These are phyloP conservation scores for Crossaster papposus DNA, from an alignment of 53 echinoderm and acorn worm genomes.

Conservation along the genomic window DNA sequence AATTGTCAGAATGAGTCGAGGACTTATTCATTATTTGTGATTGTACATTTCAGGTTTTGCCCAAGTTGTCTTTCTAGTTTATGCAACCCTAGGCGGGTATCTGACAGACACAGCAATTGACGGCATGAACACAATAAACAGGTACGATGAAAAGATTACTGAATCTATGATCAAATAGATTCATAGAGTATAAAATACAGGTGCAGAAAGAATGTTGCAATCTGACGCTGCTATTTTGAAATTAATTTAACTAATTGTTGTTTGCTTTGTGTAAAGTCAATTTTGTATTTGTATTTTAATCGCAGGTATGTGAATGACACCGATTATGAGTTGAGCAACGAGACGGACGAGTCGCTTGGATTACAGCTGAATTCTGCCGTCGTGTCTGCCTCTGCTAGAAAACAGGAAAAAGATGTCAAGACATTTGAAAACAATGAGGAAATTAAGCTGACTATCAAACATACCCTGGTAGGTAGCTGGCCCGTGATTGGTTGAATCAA, in stretches of 20 bases:
- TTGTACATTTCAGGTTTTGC: neutral
- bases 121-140: neutral
- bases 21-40: neutral
- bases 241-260: no score
- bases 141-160: neutral
- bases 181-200: no score
- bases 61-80: constrained; percentile 46
- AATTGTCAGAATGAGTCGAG: no score
- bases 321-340: neutral
- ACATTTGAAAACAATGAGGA: constrained; percentile 41
- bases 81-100: constrained; percentile 52
- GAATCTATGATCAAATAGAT: neutral
- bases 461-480: constrained; percentile 42
- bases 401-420: constrained; percentile 5
- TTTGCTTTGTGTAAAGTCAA: no score
- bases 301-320: constrained; percentile 9
- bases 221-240: no score
- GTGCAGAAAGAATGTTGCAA: no score
- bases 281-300: neutral
- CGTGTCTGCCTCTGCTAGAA: constrained; percentile 41
- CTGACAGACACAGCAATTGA: constrained; percentile 17
- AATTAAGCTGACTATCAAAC: constrained; percentile 45
- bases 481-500: neutral
- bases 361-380: constrained; percentile 44
- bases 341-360: neutral